Conservation (phyloP, 2,888 invertebrate species). For the Blastobasis adustella region DNA sequence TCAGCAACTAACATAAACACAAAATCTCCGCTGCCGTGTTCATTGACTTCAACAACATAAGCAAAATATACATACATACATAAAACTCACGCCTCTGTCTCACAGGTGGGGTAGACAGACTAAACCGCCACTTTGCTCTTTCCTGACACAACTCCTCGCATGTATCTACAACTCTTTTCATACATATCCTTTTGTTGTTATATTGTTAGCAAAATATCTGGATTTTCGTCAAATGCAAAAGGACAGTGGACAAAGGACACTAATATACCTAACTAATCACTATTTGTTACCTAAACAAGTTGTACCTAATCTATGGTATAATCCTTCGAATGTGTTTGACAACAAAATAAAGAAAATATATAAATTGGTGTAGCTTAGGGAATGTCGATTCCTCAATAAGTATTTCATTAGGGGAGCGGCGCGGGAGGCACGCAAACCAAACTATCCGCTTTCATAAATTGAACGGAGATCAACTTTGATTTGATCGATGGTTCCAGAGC, state of each 20-base stretch:
- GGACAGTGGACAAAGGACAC: not conserved
- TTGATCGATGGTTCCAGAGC: conserved; percentile 40
- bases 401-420: conserved; percentile 36
- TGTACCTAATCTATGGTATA: no score
- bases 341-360: conserved; percentile 5
- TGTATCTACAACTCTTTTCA: no score
- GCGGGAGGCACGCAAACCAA: conserved; percentile 32
- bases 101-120: no score
- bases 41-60: no score
- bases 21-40: no score
- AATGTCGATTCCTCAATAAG: conserved; percentile 32
- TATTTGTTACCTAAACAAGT: no score
- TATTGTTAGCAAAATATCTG: not conserved
- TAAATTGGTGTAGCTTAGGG: conserved; percentile 3
- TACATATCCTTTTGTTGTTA: not conserved
- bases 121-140: no score
- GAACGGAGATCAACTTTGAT: conserved; percentile 51
- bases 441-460: conserved; percentile 58
- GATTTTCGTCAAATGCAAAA: conserved; percentile 43
- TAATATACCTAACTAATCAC: not conserved
- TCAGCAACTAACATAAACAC: no score
- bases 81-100: no score
- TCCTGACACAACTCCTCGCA: no score
- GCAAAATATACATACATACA: not conserved
- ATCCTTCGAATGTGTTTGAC: not conserved